Percentiles rank a stretch among this genome's conserved stretches.
phyloP scores from a whole-genome alignment of 2,797 vertebrate species.

The Crenichthys baileyi region DNA sequence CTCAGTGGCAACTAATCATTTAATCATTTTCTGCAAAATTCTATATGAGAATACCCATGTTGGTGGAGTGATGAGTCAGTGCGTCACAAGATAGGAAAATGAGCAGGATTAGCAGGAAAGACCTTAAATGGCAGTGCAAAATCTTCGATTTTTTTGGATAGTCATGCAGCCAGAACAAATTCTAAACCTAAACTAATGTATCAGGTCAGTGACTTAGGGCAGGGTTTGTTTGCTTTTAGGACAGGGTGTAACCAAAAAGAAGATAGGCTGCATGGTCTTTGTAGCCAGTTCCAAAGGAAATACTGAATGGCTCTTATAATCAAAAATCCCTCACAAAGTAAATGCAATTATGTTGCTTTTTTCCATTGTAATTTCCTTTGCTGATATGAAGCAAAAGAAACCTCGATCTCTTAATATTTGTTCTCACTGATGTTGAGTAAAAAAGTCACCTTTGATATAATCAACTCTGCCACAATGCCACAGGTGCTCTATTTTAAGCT shows the following conservation, averaged over 20 bases:
- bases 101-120: neutral
- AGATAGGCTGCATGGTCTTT: neutral
- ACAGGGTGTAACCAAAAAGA: neutral
- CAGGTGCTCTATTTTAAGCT: slow-evolving; percentile 44
- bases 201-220: neutral
- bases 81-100: neutral
- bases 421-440: slow-evolving; percentile 19
- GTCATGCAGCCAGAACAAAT: neutral
- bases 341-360: too few relatives aligned
- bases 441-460: slow-evolving; percentile 34
- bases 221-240: neutral
- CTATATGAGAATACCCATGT: neutral
- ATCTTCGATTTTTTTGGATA: neutral
- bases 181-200: too few relatives aligned
- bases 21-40: neutral
- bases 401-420: neutral
- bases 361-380: slow-evolving; percentile 1
- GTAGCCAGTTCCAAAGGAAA: neutral
- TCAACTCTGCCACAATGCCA: slow-evolving; percentile 23
- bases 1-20: neutral
- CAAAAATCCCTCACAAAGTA: too few relatives aligned
- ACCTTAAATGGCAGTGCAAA: neutral
- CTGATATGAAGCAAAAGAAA: slow-evolving; percentile 11
- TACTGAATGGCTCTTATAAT: too few relatives aligned
- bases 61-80: neutral